Evolutionary conservation across 2,888 invertebrate species (phyloP).

Genomic region (Nomada ruficornis): DNA sequence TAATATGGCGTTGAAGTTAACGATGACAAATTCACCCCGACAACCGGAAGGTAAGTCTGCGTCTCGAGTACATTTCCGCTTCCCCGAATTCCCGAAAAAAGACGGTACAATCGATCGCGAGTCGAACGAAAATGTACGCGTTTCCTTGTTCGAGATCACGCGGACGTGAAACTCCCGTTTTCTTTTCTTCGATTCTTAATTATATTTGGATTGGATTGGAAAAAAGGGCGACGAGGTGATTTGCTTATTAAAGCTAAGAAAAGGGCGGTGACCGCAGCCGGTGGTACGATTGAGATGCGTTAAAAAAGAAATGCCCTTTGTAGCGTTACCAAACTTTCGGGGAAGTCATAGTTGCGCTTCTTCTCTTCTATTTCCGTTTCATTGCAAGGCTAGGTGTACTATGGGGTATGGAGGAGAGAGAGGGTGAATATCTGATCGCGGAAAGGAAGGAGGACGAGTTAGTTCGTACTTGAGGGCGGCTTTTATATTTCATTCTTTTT

Average conservation of each 20-base stretch:
- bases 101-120: conserved; percentile 41
- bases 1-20: no score
- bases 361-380: conserved; percentile 2
- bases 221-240: neutral
- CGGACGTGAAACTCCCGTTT: conserved; percentile 38
- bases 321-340: conserved; percentile 12
- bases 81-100: conserved; percentile 9
- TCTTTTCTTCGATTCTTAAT: neutral
- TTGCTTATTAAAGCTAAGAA: conserved; percentile 23
- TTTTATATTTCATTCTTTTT: conserved; percentile 8
- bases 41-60: conserved; percentile 3
- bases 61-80: neutral
- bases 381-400: conserved; percentile 13
- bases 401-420: conserved; percentile 46
- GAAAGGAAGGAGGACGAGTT: conserved; percentile 51
- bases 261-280: conserved; percentile 5
- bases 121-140: conserved; percentile 51
- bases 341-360: neutral
- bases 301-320: conserved; percentile 64
- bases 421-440: conserved; percentile 27
- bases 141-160: conserved; percentile 24
- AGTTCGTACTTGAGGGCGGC: conserved; percentile 37
- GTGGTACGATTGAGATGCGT: conserved; percentile 47
- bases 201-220: conserved; percentile 1
- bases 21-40: neutral